Percentiles rank a stretch among this genome's conserved stretches.
Evolutionary conservation across 2,113 vertebrate genomes (phyloP).

Genomic region (Paracanthobrama guichenoti): DNA sequence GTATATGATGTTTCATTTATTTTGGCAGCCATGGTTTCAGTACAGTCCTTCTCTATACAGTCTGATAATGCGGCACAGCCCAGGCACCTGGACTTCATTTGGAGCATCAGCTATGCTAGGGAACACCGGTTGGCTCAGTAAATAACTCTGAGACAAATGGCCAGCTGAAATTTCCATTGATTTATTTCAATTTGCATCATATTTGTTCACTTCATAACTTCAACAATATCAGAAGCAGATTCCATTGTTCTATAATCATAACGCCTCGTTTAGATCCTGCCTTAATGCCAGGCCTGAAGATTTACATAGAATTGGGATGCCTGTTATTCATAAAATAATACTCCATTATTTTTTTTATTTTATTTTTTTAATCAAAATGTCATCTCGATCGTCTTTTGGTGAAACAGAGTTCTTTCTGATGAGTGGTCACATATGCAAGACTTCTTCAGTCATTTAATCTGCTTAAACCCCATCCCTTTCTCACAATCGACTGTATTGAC

Average conservation of each 20-base stretch:
- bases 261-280: background rate
- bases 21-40: constrained; percentile 61
- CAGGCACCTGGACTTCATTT: constrained; percentile 70
- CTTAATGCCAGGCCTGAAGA: background rate
- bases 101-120: constrained; percentile 39
- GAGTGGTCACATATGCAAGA: too few species aligned
- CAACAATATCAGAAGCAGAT: constrained; percentile 41
- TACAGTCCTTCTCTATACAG: constrained; percentile 58
- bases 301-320: background rate
- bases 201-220: constrained; percentile 46
- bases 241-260: constrained; percentile 35
- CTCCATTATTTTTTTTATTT: too few species aligned
- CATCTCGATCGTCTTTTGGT: too few species aligned
- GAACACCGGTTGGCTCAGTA: constrained; percentile 42
- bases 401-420: too few species aligned
- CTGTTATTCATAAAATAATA: background rate
- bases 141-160: constrained; percentile 50
- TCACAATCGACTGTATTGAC: too few species aligned
- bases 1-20: constrained; percentile 61
- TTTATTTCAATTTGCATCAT: constrained; percentile 54
- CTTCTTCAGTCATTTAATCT: too few species aligned
- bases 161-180: constrained; percentile 50
- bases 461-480: too few species aligned
- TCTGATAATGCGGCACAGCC: constrained; percentile 49
- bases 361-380: too few species aligned